Conservation (phyloP, 2,888 invertebrate species). For the Amiota mariae region DNA sequence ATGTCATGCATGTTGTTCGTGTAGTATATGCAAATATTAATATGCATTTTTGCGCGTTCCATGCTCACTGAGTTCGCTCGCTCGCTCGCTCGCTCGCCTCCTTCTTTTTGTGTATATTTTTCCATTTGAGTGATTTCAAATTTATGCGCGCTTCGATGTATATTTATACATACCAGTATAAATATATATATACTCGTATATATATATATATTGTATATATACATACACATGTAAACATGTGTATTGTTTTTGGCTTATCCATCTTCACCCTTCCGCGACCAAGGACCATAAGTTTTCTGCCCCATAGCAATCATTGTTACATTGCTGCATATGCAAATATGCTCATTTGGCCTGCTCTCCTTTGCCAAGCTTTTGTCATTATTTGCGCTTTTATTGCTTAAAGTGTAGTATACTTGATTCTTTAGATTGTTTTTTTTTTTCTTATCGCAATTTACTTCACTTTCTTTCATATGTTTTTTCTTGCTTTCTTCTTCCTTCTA, state of each 20-base stretch:
- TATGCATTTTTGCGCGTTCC: constrained; percentile 26
- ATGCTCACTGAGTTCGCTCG: constrained; percentile 1
- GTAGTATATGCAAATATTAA: constrained; percentile 25
- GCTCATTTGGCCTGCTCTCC: not conserved
- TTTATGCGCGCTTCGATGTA: constrained; percentile 30
- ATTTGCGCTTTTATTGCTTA: constrained; percentile 26
- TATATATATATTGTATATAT: no score
- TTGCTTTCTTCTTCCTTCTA: not conserved
- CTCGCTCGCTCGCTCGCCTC: not conserved
- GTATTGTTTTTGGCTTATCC: no score
- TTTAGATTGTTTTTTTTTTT: not conserved
- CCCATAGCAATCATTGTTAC: not conserved
- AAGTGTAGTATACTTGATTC: constrained; percentile 12
- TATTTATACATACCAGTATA: not conserved
- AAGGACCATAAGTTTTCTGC: no score
- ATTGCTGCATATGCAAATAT: constrained; percentile 13
- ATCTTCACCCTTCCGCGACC: no score
- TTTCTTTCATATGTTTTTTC: not conserved
- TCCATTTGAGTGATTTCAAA: constrained; percentile 35
- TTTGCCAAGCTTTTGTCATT: constrained; percentile 21
- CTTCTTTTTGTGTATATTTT: constrained; percentile 26
- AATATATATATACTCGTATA: no score
- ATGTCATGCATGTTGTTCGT: no score
- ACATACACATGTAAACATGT: no score
- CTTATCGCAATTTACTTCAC: not conserved